Base-by-base conservation (phyloP, 2,888 invertebrate species). In the Imbricaverruca yamaguchii region DNA sequence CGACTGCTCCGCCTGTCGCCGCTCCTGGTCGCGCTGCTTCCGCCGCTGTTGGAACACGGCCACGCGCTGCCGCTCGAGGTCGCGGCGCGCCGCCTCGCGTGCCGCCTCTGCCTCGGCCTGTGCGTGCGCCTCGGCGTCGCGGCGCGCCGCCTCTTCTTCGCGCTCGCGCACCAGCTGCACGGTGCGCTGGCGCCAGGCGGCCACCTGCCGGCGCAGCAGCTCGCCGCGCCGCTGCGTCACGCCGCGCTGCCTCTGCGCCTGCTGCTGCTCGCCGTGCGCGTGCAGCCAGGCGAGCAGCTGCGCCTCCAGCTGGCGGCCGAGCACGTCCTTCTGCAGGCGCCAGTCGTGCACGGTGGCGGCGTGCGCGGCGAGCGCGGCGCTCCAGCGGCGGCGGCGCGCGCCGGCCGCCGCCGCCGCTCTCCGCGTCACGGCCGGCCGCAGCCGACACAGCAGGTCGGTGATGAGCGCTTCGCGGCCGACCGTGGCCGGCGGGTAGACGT, bases 311-410 rank as follows among this genome's bases (percentile, higher is more conserved):
- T 74, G 18, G 55, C 55, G 74, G 18, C 74, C 74, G 18, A 74
- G 74, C 74, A 74, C 74, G 18, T 74, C 74, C 55, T 74, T 74
- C 74, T 74, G 74, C 53, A 74, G 74, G 53, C 74, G 74, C 74
- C 74, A 74, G 74, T 74, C 74, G 74, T 55, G 39, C 8, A 74
- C 74, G 55, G 55, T 21, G 74, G 74, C 74, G 8, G 53, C 21
- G 74, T 74, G 74, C 74, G 74, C 74, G 18, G 55, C 74, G 53
- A 74, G 74, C 21, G 39, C 74, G 21, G 74, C 53, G 13, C 11
- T 23, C 18, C 74, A 39, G 53, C 74, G 53, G 21, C 74, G 74
- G 21, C 74, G 74, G 9, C 53, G 21, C 9, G 74, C 74, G 8
- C 74, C 53, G 13, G 74, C 53, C 53, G 21, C 74, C 18, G 53